Percentiles rank a stretch among this genome's conserved stretches.
phyloP scores from a whole-genome alignment of 2,797 vertebrate species.

The Argentina silus region DNA sequence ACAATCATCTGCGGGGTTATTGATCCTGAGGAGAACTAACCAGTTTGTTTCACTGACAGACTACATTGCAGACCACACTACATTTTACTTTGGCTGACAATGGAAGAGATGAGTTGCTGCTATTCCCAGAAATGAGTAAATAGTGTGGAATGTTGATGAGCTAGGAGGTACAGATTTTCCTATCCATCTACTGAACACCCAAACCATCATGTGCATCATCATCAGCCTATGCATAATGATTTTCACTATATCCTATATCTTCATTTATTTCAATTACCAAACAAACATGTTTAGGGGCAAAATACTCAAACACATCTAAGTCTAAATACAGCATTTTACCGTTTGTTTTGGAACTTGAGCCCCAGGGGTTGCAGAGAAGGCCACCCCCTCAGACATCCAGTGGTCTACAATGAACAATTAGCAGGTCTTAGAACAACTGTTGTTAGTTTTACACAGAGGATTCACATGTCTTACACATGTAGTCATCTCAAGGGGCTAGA shows the following conservation, averaged over 20 bases:
- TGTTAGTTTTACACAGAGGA: not conserved
- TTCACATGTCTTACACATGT: not conserved
- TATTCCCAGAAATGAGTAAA: slow-evolving; percentile 18
- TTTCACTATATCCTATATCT: not conserved
- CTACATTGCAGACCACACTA: too few relatives aligned
- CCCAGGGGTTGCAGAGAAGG: not conserved
- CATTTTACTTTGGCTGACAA: not conserved
- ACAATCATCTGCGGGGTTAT: not conserved
- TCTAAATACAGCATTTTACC: not conserved
- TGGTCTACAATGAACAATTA: slow-evolving; percentile 1
- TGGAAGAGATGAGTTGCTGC: slow-evolving; percentile 23
- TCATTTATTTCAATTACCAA: not conserved
- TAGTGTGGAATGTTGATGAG: not conserved
- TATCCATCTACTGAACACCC: not conserved
- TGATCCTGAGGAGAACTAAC: too few relatives aligned
- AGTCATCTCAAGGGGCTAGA: too few relatives aligned
- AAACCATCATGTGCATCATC: too few relatives aligned
- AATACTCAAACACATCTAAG: not conserved
- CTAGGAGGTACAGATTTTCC: not conserved
- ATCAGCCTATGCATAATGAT: too few relatives aligned
- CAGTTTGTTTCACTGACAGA: too few relatives aligned
- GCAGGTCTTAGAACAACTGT: not conserved
- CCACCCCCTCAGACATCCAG: slow-evolving; percentile 4
- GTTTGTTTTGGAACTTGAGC: not conserved
- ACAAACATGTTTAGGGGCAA: too few relatives aligned